A percentile compares a stretch with the other conserved stretches of the same genome.
These are phyloP conservation scores for Semnornis frantzii DNA, from an alignment of 2,113 vertebrate genomes.

Conservation along the genomic window DNA sequence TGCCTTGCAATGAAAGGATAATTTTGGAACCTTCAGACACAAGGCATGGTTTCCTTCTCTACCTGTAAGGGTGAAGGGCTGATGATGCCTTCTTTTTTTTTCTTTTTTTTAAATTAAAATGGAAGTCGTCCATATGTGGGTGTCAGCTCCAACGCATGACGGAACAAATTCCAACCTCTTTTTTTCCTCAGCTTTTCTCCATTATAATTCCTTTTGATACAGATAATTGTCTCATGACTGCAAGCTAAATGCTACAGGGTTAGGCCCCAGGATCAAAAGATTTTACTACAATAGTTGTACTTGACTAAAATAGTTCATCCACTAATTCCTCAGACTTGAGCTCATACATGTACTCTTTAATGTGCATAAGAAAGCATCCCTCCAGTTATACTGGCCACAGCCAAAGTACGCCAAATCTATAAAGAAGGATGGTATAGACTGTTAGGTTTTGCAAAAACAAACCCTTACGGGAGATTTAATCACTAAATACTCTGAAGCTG, in stretches of 20 bases:
- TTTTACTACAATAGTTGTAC: background rate
- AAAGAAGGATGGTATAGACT: background rate
- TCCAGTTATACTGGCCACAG: background rate
- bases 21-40: background rate
- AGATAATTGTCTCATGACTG: background rate
- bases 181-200: background rate
- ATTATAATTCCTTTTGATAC: background rate
- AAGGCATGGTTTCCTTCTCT: background rate
- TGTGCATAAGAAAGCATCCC: background rate
- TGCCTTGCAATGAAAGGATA: background rate
- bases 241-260: background rate
- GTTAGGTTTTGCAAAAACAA: slow-evolving; percentile 18
- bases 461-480: slow-evolving; percentile 3
- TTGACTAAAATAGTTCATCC: background rate
- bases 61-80: background rate
- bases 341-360: background rate
- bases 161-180: background rate
- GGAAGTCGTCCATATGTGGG: accelerated
- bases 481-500: background rate
- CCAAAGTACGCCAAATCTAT: background rate
- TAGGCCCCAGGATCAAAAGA: background rate
- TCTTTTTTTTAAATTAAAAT: background rate
- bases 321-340: background rate
- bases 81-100: background rate
- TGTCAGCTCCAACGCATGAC: background rate